Percentiles rank a stretch among this genome's conserved stretches.
phyloP scores from a whole-genome alignment of 2,797 vertebrate genomes.

The Rhodeus uyekii region DNA sequence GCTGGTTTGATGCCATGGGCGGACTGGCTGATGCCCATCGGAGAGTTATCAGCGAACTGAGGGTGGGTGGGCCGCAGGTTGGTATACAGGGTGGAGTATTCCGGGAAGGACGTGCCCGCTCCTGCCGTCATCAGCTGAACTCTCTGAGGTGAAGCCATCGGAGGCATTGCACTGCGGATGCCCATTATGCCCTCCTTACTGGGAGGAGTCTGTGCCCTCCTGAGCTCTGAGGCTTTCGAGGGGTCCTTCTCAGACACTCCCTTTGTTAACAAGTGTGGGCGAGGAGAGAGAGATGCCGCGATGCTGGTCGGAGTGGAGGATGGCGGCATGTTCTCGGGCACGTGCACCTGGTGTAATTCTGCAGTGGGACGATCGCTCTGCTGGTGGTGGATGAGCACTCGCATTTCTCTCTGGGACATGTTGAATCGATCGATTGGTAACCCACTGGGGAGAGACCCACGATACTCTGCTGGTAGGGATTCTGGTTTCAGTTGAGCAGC shows the following conservation, averaged over 20 bases:
- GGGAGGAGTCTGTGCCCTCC: conserved; percentile 86
- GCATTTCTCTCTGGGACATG: conserved; percentile 84
- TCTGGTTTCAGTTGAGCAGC: conserved; percentile 84
- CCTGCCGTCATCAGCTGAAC: conserved; percentile 87
- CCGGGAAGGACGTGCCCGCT: conserved; percentile 82
- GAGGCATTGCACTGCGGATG: conserved; percentile 80
- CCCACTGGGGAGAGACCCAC: conserved; percentile 76
- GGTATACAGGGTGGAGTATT: conserved; percentile 85
- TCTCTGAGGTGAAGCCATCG: conserved; percentile 84
- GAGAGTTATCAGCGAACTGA: conserved; percentile 77
- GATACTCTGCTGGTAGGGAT: conserved; percentile 88
- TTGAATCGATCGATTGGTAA: conserved; percentile 84
- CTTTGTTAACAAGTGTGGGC: conserved; percentile 86
- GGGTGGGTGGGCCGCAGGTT: conserved; percentile 88
- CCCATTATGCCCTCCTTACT: conserved; percentile 86
- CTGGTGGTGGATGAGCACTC: conserved; percentile 89
- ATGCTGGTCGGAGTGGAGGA: conserved; percentile 70
- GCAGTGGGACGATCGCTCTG: conserved; percentile 82
- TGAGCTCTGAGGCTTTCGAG: conserved; percentile 83
- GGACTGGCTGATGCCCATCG: conserved; percentile 80
- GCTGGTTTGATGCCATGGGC: conserved; percentile 83
- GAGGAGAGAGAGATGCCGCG: conserved; percentile 75
- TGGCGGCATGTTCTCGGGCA: conserved; percentile 77
- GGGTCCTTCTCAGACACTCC: conserved; percentile 86
- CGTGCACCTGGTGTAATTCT: conserved; percentile 84